A percentile compares a stretch with the other conserved stretches of the same genome.
Conservation (phyloP, 2,888 invertebrate genomes). For the Mythimna ferrago region DNA sequence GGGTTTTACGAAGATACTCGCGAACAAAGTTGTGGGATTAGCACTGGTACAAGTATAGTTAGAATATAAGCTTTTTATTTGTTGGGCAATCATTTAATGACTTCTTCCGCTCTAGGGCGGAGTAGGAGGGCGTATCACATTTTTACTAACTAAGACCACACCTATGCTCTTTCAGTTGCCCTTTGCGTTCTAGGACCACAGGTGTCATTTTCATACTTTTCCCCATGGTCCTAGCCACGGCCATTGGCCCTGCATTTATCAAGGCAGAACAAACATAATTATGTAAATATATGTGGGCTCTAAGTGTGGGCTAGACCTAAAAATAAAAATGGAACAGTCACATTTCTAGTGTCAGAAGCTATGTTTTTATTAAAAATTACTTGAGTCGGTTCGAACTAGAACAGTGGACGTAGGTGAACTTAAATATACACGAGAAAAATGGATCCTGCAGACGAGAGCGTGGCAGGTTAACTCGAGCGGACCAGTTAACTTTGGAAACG, state of each 20-base stretch:
- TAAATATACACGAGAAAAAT: slow-evolving; percentile 53
- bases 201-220: too few species aligned
- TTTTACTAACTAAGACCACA: too few species aligned
- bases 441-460: slow-evolving; percentile 34
- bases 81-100: too few species aligned
- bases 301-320: slow-evolving; percentile 1
- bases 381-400: slow-evolving; percentile 29
- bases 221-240: too few species aligned
- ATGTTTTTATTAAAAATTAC: slow-evolving; percentile 40
- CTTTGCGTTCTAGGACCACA: too few species aligned
- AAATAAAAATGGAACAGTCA: slow-evolving; percentile 25
- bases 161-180: too few species aligned
- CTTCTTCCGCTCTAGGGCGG: too few species aligned
- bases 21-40: too few species aligned
- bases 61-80: too few species aligned
- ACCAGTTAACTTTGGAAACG: slow-evolving; percentile 26
- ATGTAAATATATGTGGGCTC: too few species aligned
- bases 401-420: slow-evolving; percentile 42
- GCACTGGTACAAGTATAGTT: neutral
- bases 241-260: neutral
- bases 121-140: too few species aligned
- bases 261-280: neutral
- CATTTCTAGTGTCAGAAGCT: slow-evolving; percentile 11
- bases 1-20: too few species aligned
- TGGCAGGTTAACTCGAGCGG: slow-evolving; percentile 19